Conservation (phyloP, 2,888 invertebrate genomes). For the Halictus quadricinctus region DNA sequence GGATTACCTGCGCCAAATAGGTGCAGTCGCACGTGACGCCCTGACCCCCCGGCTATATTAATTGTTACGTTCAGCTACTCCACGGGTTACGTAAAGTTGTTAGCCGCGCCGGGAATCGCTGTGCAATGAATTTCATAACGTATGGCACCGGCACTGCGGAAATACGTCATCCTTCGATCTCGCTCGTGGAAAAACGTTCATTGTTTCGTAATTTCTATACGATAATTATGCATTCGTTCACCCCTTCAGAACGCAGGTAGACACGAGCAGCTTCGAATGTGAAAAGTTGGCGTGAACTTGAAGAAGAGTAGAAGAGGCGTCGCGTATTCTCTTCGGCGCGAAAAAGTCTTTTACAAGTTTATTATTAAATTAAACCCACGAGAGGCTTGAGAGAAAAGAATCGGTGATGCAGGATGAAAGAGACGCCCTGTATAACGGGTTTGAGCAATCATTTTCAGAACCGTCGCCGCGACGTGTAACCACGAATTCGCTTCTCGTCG, state of each 20-base stretch:
- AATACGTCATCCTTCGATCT: not conserved
- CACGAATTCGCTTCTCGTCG: not conserved
- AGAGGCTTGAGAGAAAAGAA: too few species aligned
- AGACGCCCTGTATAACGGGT: too few species aligned
- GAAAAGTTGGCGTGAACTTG: too few species aligned
- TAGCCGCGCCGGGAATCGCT: not conserved
- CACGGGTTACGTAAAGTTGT: not conserved
- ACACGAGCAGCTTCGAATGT: too few species aligned
- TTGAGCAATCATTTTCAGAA: not conserved
- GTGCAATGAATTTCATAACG: not conserved
- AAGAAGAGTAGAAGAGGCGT: too few species aligned
- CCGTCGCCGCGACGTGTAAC: not conserved
- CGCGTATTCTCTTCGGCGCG: too few species aligned
- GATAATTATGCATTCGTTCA: too few species aligned
- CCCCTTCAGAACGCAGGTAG: too few species aligned
- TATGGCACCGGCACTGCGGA: not conserved
- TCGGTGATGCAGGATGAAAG: too few species aligned
- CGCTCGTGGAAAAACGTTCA: not conserved
- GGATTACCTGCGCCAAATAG: conserved; percentile 23
- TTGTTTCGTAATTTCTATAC: not conserved
- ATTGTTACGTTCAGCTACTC: conserved; percentile 12
- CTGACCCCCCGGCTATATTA: conserved; percentile 17
- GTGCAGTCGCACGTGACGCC: conserved; percentile 23
- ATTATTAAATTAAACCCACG: too few species aligned
- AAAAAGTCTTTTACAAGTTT: too few species aligned